Percentiles rank a stretch among this genome's conserved stretches.
phyloP scores from a whole-genome alignment of 1,140 invertebrate genomes.

The Gryllus bimaculatus region DNA sequence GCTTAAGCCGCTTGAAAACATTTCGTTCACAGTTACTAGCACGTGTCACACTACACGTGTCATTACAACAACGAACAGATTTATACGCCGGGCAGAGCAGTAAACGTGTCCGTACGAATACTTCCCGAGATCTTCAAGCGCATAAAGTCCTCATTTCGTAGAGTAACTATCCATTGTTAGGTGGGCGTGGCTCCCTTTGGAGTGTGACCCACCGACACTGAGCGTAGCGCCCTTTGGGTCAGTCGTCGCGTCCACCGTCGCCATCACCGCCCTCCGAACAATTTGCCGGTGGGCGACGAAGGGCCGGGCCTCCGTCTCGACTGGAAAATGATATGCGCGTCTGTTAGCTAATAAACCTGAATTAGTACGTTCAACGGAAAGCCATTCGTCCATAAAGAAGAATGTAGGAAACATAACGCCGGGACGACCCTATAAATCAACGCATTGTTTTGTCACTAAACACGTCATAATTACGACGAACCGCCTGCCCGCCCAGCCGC shows the following conservation, averaged over 20 bases:
- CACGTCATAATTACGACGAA: background rate
- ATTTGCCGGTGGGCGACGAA: too few relatives aligned
- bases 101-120: too few relatives aligned
- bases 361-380: background rate
- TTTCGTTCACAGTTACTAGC: too few relatives aligned
- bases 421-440: background rate
- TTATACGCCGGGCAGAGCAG: too few relatives aligned
- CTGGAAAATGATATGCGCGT: background rate
- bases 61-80: too few relatives aligned
- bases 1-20: too few relatives aligned
- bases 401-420: background rate
- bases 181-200: background rate
- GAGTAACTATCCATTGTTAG: background rate
- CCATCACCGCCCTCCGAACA: too few relatives aligned
- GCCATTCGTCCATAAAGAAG: constrained; percentile 3
- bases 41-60: too few relatives aligned
- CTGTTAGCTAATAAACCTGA: background rate
- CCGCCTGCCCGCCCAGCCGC: too few relatives aligned
- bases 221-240: background rate
- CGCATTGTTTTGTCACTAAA: background rate
- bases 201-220: background rate
- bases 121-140: background rate
- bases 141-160: background rate
- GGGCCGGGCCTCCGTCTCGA: too few relatives aligned
- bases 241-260: background rate